phyloP scores from a whole-genome alignment of 2,888 invertebrate species.

The Scaptomyza caliginosa region DNA sequence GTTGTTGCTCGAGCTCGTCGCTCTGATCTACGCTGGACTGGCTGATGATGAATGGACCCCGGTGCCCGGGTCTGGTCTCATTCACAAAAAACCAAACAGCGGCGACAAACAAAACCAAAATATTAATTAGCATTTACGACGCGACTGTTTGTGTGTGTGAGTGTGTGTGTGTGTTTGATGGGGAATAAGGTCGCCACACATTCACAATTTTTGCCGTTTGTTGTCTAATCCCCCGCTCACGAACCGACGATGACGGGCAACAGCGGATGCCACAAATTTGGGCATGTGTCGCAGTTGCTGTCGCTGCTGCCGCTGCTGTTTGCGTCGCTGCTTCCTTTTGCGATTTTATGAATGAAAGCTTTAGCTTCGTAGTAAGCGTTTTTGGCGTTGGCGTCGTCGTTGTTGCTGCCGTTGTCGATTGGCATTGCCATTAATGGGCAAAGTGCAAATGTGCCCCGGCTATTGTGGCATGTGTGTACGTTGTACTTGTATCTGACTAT shows the following conservation, averaged over 20 bases:
- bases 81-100: conserved; percentile 61
- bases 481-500: conserved; percentile 22
- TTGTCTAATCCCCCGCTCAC: conserved; percentile 72
- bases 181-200: conserved; percentile 43
- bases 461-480: conserved; percentile 43
- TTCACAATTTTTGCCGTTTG: conserved; percentile 21
- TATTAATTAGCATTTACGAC: conserved; percentile 73
- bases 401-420: conserved; percentile 40
- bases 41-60: conserved; percentile 65
- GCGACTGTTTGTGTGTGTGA: conserved; percentile 27
- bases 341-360: conserved; percentile 78
- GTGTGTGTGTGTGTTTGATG: conserved; percentile 12
- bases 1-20: conserved; percentile 11
- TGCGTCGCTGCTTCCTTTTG: conserved; percentile 69
- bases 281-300: conserved; percentile 65
- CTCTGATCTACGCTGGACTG: conserved; percentile 25
- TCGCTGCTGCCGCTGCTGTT: conserved; percentile 10
- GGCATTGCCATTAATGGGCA: conserved; percentile 75
- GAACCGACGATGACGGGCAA: conserved; percentile 44
- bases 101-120: conserved; percentile 72
- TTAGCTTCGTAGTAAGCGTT: conserved; percentile 57
- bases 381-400: conserved; percentile 50
- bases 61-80: conserved; percentile 58
- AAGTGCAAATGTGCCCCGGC: conserved; percentile 66
- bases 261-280: conserved; percentile 79